Conservation (phyloP, 2,797 vertebrate species). For the Protosalanx chinensis region DNA sequence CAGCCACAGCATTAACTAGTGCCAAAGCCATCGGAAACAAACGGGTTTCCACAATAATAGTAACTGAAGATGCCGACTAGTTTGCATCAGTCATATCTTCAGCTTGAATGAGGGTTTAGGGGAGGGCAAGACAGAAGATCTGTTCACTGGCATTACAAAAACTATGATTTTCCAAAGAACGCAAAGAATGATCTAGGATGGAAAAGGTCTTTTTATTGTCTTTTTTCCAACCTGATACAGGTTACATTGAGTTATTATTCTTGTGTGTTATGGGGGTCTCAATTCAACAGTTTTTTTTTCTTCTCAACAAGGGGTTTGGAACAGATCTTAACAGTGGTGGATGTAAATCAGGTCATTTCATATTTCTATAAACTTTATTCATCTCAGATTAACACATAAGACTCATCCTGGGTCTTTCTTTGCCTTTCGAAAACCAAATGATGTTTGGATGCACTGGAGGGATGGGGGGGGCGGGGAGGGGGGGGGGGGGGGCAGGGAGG, state of each 20-base stretch:
- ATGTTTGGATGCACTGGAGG: constrained; percentile 29
- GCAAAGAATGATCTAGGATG: constrained; percentile 57
- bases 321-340: constrained; percentile 34
- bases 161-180: constrained; percentile 48
- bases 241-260: constrained; percentile 50
- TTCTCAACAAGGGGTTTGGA: constrained; percentile 26
- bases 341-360: constrained; percentile 40
- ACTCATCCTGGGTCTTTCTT: constrained; percentile 54
- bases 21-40: not conserved
- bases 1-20: not conserved
- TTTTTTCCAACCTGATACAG: constrained; percentile 58
- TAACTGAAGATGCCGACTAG: constrained; percentile 6
- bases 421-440: constrained; percentile 48
- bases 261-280: constrained; percentile 34
- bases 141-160: constrained; percentile 29
- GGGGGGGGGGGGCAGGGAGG: constrained; percentile 31
- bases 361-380: constrained; percentile 35
- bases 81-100: not conserved
- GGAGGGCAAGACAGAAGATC: constrained; percentile 9
- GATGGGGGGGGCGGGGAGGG: constrained; percentile 30
- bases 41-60: not conserved
- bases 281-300: constrained; percentile 38
- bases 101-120: not conserved
- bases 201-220: constrained; percentile 45
- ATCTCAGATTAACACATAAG: constrained; percentile 30